Percentiles rank a stretch among this genome's conserved stretches.
phyloP scores from a whole-genome alignment of 2,797 vertebrate genomes.

The Tenualosa thibaudeaui region DNA sequence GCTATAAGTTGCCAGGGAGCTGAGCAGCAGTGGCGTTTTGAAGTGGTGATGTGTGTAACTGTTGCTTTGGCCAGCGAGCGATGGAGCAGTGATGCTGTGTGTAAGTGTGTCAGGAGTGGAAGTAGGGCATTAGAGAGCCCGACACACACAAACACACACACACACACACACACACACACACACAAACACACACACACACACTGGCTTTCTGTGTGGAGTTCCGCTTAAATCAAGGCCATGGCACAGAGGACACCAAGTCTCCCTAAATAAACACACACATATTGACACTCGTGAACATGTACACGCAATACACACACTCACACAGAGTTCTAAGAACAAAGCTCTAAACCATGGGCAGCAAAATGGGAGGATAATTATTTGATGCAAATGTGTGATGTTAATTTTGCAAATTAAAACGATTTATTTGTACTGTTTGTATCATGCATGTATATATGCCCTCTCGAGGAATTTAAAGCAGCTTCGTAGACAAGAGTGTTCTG shows the following conservation, averaged over 20 bases:
- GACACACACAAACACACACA: not conserved
- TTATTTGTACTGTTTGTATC: no score
- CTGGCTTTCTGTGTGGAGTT: not conserved
- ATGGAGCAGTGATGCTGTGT: not conserved
- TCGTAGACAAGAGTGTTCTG: no score
- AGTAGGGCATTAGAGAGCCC: not conserved
- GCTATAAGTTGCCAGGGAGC: not conserved
- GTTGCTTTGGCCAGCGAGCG: not conserved
- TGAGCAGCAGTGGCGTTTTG: not conserved
- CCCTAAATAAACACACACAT: not conserved
- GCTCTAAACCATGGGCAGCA: no score
- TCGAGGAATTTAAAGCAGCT: no score
- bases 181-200: not conserved
- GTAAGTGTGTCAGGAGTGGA: conserved; percentile 19
- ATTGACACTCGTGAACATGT: not conserved
- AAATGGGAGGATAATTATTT: no score
- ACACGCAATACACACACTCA: not conserved
- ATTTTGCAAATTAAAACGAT: no score
- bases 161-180: not conserved
- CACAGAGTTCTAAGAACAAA: no score
- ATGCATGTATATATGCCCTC: no score
- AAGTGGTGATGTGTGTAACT: not conserved
- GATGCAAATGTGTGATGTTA: no score
- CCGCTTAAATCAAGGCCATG: not conserved
- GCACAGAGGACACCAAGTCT: conserved; percentile 4